Evolutionary conservation across 2,888 invertebrate genomes (phyloP), one percentile per base, ranked within the genome.

Genomic region (Stegana nigrithorax): DNA sequence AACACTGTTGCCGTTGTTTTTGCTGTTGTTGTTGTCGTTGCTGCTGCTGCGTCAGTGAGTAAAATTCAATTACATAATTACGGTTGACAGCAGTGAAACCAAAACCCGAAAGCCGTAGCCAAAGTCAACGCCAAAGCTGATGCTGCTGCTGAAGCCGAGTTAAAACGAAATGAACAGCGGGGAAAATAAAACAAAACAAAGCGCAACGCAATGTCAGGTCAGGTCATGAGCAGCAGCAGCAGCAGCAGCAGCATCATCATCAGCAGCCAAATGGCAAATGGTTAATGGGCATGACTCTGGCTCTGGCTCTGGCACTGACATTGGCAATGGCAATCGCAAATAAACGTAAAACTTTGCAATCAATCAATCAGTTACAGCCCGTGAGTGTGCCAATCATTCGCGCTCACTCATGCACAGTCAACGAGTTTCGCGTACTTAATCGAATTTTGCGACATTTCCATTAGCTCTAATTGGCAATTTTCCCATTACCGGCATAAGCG

Each of bases 391-490:
- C 17, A 14, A 27, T 27, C 25, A 17, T 42, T 42, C 25, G 5
- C 10, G 27, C 51, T n/a, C 27, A 27, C n/a, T 25, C 7, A 26
- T 14, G 26, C 25, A 14, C 12, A 7, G 39, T 39, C n/a, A 8
- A 14, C 26, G 10, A 26, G 51, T n/a, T 51, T 19, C 26, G 69
- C 69, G 69, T 66, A 67, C 64, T 73, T 77, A 75, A 75, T 77
- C 75, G 75, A 77, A 75, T 75, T 77, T 68, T 67, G 75, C 69
- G 69, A 77, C 68, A 44, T 68, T 72, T 72, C 75, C 75, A 77
- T 75, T 75, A 73, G 75, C 56, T 25, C 72, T 75, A 75, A 78
- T 78, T 76, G 72, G 71, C 73, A 76, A 78, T 75, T 75, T 78
- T 78, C 78, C 75, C 78, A 75, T 75, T 75, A 78, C 75, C 75